Evolutionary conservation across 2,888 invertebrate genomes (phyloP), one percentile per base, ranked within the genome.

Genomic region (Brachyptera risi): DNA sequence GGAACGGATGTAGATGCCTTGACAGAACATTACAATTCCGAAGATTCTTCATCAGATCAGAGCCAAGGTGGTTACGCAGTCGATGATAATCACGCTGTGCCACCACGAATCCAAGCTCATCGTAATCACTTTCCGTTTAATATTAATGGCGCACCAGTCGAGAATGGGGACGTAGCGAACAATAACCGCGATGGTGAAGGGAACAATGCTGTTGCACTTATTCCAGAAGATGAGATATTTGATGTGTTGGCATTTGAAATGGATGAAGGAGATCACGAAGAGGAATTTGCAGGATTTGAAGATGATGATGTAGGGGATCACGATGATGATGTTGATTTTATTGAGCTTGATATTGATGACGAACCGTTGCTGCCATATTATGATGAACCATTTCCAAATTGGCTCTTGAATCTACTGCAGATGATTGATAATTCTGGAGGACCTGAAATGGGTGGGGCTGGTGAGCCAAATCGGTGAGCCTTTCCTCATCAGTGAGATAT

Each of bases 131-230:
- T 58, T 17, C 35, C 61, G 54, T 56, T 61, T 44, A 54, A 63
- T 61, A 26, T 69, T 23, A 62, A 66, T n/a, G 58, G 57, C 44
- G 69, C 68, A 19, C 68, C 73, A 54, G 76, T 78, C 1, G 78
- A 79, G 70, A 80, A 79, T 64, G 79, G 79, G 1, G 79, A 80
- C 70, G 71, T 80, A 31, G 79, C 77, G 1, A 80, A 80, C 67
- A 80, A 80, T 65, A 80, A 80, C 67, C 72, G 79, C 47, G 79
- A 80, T 65, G 71, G 72, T 5, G 79, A 80, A 69, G 79, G 79
- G 23, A 79, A 78, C 66, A 78, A 78, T 63, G 73, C 77, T 65
- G 71, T 73, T 13, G 73, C 75, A 23, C 65, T 65, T 17, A 66
- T 21, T 11, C 54, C n/a, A 1, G 44, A 38, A 1, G 69, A 67